Evolutionary conservation across 2,113 vertebrate genomes (phyloP).

Genomic region (Vulpes vulpes): DNA sequence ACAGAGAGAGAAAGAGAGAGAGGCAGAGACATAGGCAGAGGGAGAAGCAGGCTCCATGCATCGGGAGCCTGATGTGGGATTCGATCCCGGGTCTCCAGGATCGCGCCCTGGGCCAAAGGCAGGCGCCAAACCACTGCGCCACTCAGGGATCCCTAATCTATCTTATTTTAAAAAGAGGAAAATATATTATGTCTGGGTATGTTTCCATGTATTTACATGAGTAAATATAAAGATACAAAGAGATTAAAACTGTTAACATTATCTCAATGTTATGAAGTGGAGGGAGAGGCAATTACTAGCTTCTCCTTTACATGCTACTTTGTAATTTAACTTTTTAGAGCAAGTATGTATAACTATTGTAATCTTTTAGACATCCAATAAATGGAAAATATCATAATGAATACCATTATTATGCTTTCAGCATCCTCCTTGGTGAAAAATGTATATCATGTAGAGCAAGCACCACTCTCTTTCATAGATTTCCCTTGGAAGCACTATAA

Average conservation of each 20-base stretch:
- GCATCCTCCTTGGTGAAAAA: conserved; percentile 2
- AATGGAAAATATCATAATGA: neutral
- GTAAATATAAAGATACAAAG: conserved; percentile 19
- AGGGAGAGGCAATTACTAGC: neutral
- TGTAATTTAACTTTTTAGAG: neutral
- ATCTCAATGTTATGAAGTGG: neutral
- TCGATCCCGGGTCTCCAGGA: no score
- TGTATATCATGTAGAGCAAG: neutral
- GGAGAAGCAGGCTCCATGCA: no score
- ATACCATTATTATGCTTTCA: neutral
- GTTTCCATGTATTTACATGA: neutral
- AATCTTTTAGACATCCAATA: neutral
- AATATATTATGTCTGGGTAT: neutral
- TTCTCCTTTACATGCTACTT: neutral
- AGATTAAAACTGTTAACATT: conserved; percentile 11
- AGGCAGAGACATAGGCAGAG: no score
- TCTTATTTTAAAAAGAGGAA: neutral
- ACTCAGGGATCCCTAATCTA: no score
- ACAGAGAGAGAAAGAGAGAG: no score
- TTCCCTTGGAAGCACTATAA: neutral
- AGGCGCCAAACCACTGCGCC: no score
- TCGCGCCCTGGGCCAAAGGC: no score
- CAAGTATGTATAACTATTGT: neutral
- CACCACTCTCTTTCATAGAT: neutral
- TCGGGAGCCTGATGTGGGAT: no score